Evolutionary conservation across 2,113 vertebrate species (phyloP), one percentile per base, ranked within the genome.

Genomic region (Lophura nycthemera): DNA sequence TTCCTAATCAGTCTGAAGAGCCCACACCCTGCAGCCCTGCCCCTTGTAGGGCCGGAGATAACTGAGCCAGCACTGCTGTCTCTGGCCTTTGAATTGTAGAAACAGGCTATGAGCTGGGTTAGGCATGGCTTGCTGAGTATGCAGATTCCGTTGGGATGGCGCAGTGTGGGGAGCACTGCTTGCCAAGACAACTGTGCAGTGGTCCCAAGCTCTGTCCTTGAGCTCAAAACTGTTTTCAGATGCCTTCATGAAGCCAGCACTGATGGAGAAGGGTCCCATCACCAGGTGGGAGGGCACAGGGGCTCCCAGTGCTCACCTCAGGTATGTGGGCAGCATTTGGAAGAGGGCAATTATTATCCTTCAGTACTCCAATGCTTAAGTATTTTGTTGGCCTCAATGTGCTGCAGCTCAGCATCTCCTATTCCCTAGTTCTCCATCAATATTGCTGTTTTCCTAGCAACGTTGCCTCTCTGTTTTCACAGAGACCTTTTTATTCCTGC

Each of bases 381-480:
- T 48, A 40, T 81, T 84, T 72, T 59, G 57, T 84, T 89, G 63
- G 63, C 24, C 40, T 76, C 22, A 36, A 6, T 64, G 59, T 36
- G 48, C 64, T 93, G 74, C 29, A 60, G 67, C 71, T 94, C 71
- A 89, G 60, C 67, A 63, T 17, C 42, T 88, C 56, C 83, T 93
- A 60, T 71, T 88, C 67, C 50, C 75, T 64, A 80, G 45, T 27
- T 70, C 32, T 71, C 78, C 67, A 83, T 34, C 38, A 74, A 10
- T 63, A 80, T n/a, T 67, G 29, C 57, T 36, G 12, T 56, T 92
- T 95, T 89, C 86, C 74, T 92, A 65, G 76, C 47, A 90, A 82
- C 81, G 10, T 27, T 56, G 50, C 13, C 52, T 47, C 60, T 85
- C 50, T 85, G 10, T 63, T 83, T 83, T 36, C 72, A 66, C 70